Evolutionary conservation across 2,797 vertebrate genomes (phyloP), one percentile per base, ranked within the genome.

Genomic region (Triplophysa yarkandensis): DNA sequence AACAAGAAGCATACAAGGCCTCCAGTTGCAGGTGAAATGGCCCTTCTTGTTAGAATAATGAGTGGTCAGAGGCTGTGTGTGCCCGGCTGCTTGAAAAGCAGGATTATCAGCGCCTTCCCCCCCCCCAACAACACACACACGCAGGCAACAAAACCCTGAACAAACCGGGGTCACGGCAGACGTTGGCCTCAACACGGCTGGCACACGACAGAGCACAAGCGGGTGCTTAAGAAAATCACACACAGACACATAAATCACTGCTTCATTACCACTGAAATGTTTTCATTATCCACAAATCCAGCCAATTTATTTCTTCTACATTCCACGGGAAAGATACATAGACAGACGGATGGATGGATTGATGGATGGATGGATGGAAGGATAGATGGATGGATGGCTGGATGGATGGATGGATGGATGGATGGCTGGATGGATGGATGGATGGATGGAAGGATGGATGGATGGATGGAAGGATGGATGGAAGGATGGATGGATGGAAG

Each of bases 21-120:
- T 92, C 91, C 91, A 95, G 93, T 95, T 94, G 96, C 97, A 99
- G 97, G 96, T 98, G 97, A 99, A 98, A 97, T 96, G 93, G 94
- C 95, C 94, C 94, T 94, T 94, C 96, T 99, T 93, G 95, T 98
- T 97, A 98, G 95, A 88, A 90, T 94, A 95, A 98, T 96, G 95
- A 98, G 94, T 93, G 95, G 95, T 95, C 96, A 95, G 94, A 94
- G 93, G 89, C 86, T 83, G 62, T 69, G 80, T 81, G 86, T 88
- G 88, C 81, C 81, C 25, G 58, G 82, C 84, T 77, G 82, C 87
- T 85, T 86, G 86, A 92, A 90, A 90, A 86, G 88, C 89, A 86
- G 85, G 81, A 84, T 89, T 87, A 86, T 83, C 78, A 83, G 66
- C 57, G n/a, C n/a, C n/a, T n/a, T n/a, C 43, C 64, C 61, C 30